Base-by-base conservation (phyloP, 2,113 vertebrate species). In the Arothron firmamentum region DNA sequence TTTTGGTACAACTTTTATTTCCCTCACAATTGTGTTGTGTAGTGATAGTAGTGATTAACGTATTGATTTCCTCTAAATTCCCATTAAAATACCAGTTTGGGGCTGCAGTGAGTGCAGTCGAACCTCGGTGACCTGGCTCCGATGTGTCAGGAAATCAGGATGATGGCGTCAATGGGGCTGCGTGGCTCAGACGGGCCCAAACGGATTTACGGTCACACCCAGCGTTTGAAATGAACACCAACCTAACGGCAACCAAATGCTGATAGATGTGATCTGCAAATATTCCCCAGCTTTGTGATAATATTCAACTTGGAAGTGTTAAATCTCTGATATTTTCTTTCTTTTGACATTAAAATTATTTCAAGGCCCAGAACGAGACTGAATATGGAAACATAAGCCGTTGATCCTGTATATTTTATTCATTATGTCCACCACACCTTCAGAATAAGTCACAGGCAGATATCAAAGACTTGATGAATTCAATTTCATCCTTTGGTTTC, bases 201-300 rank as follows among this genome's bases (percentile, higher is more conserved):
- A 52, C 15, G 67, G 78, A 81, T 77, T 75, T 74, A 74, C 19
- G 25, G 72, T 66, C 67, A 83, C 78, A 66, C 71, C 78, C 80
- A 62, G 62, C 5, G 47, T 70, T 79, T 78, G 71, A 82, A 80
- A 84, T 72, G 41, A 72, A 84, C 72, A 74, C 74, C 67, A 60
- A 49, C 55, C 67, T 74, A 63, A 79, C 63, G 52, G 63, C 56
- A 54, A 66, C 62, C 75, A 79, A 69, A 78, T 74, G 69, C 64
- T 58, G 69, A 60, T 63, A 58, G 51, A 74, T 66, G 41, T 42
- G 59, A 77, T 68, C 69, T 56, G 43, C 45, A 71, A 75, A 79
- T 20, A 10, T 50, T 62, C 70, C 43, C 31, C 56, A 56, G 65
- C 65, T 60, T 66, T 70, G 31, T 59, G 18, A 62, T n/a, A 25